Conservation (phyloP, 2,113 vertebrate species). For the Prionailurus viverrinus region DNA sequence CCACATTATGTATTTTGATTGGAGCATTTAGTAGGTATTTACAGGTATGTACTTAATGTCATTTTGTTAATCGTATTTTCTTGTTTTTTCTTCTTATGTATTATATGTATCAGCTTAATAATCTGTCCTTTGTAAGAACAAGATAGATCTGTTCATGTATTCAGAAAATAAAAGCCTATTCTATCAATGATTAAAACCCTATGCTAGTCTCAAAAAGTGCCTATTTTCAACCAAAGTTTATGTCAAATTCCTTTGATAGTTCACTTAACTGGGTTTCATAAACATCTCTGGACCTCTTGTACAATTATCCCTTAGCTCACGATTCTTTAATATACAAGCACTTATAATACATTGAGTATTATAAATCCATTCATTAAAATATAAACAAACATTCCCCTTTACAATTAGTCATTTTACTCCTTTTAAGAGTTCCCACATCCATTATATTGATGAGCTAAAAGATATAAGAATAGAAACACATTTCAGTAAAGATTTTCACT, state of each 20-base stretch:
- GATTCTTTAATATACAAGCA: constrained; percentile 44
- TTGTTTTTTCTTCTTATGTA: neutral
- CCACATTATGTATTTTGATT: neutral
- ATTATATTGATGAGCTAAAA: constrained; percentile 31
- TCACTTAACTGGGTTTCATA: constrained; percentile 18
- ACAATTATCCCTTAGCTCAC: constrained; percentile 16
- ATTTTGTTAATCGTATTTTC: neutral
- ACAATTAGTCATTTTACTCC: constrained; percentile 4
- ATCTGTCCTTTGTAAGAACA: neutral
- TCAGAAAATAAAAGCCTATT: neutral
- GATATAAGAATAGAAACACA: neutral
- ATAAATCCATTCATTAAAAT: constrained; percentile 33
- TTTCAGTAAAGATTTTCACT: neutral
- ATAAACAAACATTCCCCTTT: neutral
- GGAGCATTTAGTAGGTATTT: neutral
- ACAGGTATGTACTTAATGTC: neutral
- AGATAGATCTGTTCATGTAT: neutral
- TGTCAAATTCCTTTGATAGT: neutral
- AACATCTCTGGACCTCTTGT: neutral
- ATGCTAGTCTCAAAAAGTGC: neutral
- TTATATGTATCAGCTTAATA: neutral
- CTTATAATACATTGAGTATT: neutral
- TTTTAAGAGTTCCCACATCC: neutral
- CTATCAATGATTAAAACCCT: neutral
- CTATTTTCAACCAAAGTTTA: neutral